phyloP scores from a whole-genome alignment of 2,888 invertebrate species.

The Cabera pusaria region DNA sequence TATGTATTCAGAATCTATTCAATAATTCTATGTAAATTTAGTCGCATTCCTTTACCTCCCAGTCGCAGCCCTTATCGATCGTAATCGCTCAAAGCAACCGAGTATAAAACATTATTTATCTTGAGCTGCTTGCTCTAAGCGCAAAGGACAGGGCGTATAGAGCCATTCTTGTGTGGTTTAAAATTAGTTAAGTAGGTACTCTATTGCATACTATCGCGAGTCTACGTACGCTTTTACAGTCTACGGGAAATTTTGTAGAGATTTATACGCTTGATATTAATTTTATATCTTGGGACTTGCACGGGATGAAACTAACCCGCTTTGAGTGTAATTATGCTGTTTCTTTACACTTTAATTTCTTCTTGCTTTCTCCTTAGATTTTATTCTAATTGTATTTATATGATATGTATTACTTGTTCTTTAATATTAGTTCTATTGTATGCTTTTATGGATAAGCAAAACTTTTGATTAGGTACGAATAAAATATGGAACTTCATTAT shows the following conservation, averaged over 20 bases:
- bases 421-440: too few species aligned
- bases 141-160: constrained; percentile 61
- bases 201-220: constrained; percentile 42
- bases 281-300: constrained; percentile 28
- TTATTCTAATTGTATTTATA: too few species aligned
- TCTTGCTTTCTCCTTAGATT: too few species aligned
- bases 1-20: too few species aligned
- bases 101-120: constrained; percentile 53
- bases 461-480: too few species aligned
- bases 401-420: too few species aligned
- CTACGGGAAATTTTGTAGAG: constrained; percentile 40
- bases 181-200: constrained; percentile 64
- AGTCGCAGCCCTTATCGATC: constrained; percentile 28
- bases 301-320: constrained; percentile 17
- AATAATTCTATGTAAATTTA: constrained; percentile 15
- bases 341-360: too few species aligned
- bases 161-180: constrained; percentile 62
- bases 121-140: constrained; percentile 44
- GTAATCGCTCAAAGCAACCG: constrained; percentile 34
- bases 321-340: constrained; percentile 16
- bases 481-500: too few species aligned
- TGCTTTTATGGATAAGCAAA: too few species aligned
- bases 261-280: constrained; percentile 31
- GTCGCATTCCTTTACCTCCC: constrained; percentile 18
- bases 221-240: constrained; percentile 24